A percentile compares a stretch with the other conserved stretches of the same genome.
These are phyloP conservation scores for Enteromius afrohamiltoni DNA, from an alignment of 2,797 vertebrate species.

Conservation along the genomic window DNA sequence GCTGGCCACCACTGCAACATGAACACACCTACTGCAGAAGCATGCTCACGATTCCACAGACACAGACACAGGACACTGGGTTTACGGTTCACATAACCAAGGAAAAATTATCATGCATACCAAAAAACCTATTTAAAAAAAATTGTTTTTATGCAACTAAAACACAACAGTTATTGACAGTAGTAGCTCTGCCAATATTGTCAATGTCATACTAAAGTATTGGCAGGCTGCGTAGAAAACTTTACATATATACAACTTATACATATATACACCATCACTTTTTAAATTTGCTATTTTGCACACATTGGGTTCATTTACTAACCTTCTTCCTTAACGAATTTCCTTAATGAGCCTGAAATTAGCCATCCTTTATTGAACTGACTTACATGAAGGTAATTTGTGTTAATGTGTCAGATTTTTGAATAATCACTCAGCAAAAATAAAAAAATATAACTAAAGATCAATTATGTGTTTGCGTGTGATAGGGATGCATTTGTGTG, in stretches of 20 bases:
- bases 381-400: not conserved
- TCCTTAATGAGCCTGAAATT: not conserved
- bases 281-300: not conserved
- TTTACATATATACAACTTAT: no score
- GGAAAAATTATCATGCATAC: not conserved
- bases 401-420: no score
- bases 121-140: not conserved
- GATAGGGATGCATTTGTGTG: not conserved
- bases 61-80: not conserved
- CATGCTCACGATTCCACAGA: conserved; percentile 14
- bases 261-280: not conserved
- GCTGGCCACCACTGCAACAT: conserved; percentile 45
- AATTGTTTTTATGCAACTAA: not conserved
- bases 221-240: not conserved
- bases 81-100: not conserved
- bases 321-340: not conserved
- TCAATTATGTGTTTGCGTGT: not conserved
- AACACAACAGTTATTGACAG: not conserved
- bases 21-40: conserved; percentile 45
- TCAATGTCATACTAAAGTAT: not conserved
- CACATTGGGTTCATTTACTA: not conserved
- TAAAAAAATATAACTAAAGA: not conserved
- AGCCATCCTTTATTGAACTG: not conserved
- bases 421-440: not conserved
- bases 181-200: not conserved